Base-by-base conservation (phyloP, 2,888 invertebrate species). In the Ennomos quercinarius region DNA sequence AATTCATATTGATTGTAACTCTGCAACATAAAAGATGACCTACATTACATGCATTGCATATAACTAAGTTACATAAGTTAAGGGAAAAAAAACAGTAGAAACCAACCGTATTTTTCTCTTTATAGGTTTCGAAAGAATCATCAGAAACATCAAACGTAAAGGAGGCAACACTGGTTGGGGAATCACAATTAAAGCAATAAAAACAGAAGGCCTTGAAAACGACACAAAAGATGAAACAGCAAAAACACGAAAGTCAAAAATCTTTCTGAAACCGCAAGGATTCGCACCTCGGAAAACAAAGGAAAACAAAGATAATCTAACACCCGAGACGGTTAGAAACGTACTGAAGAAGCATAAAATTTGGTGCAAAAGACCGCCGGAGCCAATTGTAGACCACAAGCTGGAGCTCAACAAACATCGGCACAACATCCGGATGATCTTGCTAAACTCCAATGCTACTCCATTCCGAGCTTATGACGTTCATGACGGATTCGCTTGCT, bases 401-500 rank as follows among this genome's bases (percentile, higher is more conserved):
- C 6, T 39, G 1, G 57, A 63, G 49, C 51, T 66, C 10, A 43
- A 51, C n/a, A 66, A 66, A 53, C 66, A 66, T 44, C 64, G 70
- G 8, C 65, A 72, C 10, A 80, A 80, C 52, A 61, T 78, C 8
- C 55, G 64, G 13, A 70, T 64, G 0, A 71, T 79, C 4, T 57
- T 79, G 5, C 57, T 61, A 40, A 55, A 58, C 37, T 71, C 81
- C 0, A 84, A 84, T 36, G 81, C 81, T 1, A 82, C 83, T 3
- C 83, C 80, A 0, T 79, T 84, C 1, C 67, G 74, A 6, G 70
- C 72, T n/a, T 63, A 60, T 37, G 72, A 68, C 48, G 65, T 61
- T 1, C 69, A 59, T 43, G 70, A 78, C 0, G 83, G 82, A 0
- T 87, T 80, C 57, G 61, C 64, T 1, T 87, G 87, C 61, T 76